Evolutionary conservation across 2,113 vertebrate species (phyloP), one percentile per base, ranked within the genome.

Genomic region (Scomber scombrus): DNA sequence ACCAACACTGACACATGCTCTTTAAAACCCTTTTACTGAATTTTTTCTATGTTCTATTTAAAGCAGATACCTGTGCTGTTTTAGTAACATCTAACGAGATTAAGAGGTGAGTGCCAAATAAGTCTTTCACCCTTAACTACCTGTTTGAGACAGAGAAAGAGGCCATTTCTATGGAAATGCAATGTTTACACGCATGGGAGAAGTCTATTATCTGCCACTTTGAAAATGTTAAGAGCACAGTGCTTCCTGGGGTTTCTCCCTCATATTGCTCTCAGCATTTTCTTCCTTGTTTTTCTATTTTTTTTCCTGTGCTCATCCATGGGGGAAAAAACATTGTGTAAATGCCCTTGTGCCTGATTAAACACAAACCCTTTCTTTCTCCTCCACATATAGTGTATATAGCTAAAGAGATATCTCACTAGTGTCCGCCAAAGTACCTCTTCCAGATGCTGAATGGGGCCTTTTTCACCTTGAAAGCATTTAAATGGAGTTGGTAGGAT

Each of bases 131-230:
- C 85, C 92, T 81, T 75, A 80, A 79, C 90, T 89, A 86, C 86
- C 85, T 69, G 52, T 91, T 80, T 85, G 86, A 92, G 89, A 92
- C 72, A 77, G 68, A 67, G 71, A 89, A 86, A 84, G 86, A 88
- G 89, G 84, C 89, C 90, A 93, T 94, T 94, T 92, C 92, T 89
- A 93, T 94, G 92, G 93, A 94, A 94, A 93, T 94, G 86, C 85
- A 89, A 90, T 93, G 92, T 94, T 93, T 93, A 93, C 93, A 93
- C 90, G 90, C 91, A 92, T 93, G 91, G 87, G n/a, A 85, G 90
- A 91, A 93, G 92, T 92, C 93, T 93, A 93, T 93, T 93, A 94
- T 92, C 93, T 90, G 83, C 85, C 82, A 83, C 93, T 93, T 89
- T 89, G 79, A 90, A 90, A 92, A 91, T 85, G 82, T 92, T 88